Conservation (phyloP, 2,113 vertebrate species). For the Xenopus borealis region DNA sequence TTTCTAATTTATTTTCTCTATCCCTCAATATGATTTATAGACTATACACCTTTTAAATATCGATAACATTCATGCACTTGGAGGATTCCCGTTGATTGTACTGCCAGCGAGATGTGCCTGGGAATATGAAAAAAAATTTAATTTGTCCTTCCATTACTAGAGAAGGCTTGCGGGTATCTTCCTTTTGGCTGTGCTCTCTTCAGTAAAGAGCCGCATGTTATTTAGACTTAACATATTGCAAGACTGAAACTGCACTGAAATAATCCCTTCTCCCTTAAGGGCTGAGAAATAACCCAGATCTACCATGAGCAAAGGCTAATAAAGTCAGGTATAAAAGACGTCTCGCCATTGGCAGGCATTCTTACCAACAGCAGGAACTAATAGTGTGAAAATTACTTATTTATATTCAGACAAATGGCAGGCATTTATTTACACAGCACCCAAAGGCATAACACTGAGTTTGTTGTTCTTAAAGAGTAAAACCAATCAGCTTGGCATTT, state of each 20-base stretch:
- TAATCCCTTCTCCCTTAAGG: background rate
- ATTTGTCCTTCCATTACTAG: no score
- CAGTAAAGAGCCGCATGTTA: no score
- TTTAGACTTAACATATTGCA: background rate
- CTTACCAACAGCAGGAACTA: constrained; percentile 56
- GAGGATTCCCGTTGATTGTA: no score
- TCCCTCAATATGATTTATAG: no score
- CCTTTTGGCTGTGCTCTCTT: no score
- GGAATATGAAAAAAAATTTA: no score
- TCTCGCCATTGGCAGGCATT: constrained; percentile 49
- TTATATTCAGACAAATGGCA: constrained; percentile 63
- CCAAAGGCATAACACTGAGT: constrained; percentile 53
- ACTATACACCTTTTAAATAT: no score
- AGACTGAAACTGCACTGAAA: background rate
- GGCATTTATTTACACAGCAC: constrained; percentile 56
- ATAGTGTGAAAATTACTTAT: constrained; percentile 67
- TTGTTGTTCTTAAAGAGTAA: constrained; percentile 50
- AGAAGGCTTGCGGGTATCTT: no score
- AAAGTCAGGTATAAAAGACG: constrained; percentile 47
- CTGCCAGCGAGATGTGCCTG: no score
- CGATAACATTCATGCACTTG: no score
- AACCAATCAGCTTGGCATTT: constrained; percentile 63
- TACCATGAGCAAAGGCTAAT: background rate
- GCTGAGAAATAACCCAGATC: background rate
- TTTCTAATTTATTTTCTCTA: no score